Conservation (phyloP, 2,113 vertebrate species). For the Calyptomena viridis region DNA sequence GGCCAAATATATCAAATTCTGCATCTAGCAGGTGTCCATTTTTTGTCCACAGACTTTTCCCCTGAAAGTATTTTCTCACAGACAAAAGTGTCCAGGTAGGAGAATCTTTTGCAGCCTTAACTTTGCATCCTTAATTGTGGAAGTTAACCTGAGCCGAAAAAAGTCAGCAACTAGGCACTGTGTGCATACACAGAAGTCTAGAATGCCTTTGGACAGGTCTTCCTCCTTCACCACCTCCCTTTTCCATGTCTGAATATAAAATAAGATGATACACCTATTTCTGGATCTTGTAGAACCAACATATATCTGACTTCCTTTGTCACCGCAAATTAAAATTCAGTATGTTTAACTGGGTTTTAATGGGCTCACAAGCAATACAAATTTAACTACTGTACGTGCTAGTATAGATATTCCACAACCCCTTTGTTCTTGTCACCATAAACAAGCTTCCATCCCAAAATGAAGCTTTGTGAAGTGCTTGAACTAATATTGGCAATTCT, state of each 20-base stretch:
- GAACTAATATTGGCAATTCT: background rate
- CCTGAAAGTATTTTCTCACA: background rate
- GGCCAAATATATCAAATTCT: background rate
- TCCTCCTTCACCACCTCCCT: background rate
- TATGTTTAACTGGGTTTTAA: background rate
- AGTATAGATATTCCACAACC: background rate
- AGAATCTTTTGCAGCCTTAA: background rate
- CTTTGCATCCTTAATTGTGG: background rate
- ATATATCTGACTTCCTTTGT: background rate
- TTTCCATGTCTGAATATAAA: background rate
- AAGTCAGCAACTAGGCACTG: background rate
- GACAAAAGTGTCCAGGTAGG: fast-evolving
- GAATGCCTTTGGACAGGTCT: background rate
- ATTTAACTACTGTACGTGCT: background rate
- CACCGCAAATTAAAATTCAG: background rate
- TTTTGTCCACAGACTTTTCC: background rate
- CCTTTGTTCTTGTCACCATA: background rate
- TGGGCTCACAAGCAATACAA: background rate
- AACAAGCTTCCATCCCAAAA: background rate
- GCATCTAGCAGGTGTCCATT: background rate
- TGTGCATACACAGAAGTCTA: fast-evolving
- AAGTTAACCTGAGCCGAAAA: background rate
- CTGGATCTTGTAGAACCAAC: background rate
- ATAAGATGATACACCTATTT: fast-evolving
- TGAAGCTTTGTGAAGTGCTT: background rate